Conservation (phyloP, 92 coral and sea anemone species). For the Phenganax subtilis region DNA sequence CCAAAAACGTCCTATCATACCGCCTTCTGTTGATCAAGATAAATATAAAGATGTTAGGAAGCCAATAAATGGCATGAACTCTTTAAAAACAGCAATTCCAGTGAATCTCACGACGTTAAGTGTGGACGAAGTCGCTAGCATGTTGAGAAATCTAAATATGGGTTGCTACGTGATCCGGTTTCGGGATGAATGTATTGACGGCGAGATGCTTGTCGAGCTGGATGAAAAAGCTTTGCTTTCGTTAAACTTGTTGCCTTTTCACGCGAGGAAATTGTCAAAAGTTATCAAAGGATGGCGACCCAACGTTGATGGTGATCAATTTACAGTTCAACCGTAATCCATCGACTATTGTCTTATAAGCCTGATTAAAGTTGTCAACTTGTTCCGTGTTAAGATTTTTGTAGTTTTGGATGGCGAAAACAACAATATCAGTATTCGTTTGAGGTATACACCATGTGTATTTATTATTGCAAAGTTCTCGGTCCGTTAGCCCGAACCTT, state of each 20-base stretch:
- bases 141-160: neutral
- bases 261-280: constrained; percentile 63
- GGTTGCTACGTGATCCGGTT: neutral
- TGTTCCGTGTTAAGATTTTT: neutral
- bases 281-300: constrained; percentile 89
- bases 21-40: no score
- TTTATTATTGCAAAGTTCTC: no score
- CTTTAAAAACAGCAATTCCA: neutral
- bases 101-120: neutral
- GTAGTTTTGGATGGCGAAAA: no score
- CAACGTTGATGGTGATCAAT: constrained; percentile 20
- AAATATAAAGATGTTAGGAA: neutral
- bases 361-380: neutral
- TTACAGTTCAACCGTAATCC: no score
- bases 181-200: constrained; percentile 52
- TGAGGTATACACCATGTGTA: no score
- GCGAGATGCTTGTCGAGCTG: constrained; percentile 62
- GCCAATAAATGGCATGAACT: neutral
- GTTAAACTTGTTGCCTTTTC: constrained; percentile 75
- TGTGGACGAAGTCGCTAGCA: neutral
- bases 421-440: no score
- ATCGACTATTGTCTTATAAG: no score
- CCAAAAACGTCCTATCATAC: no score
- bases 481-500: no score
- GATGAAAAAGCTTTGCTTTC: constrained; percentile 64